Percentiles rank a stretch among this genome's conserved stretches.
These are phyloP conservation scores for Drosophila eohydei DNA, from an alignment of 2,888 invertebrate genomes.

Conservation along the genomic window DNA sequence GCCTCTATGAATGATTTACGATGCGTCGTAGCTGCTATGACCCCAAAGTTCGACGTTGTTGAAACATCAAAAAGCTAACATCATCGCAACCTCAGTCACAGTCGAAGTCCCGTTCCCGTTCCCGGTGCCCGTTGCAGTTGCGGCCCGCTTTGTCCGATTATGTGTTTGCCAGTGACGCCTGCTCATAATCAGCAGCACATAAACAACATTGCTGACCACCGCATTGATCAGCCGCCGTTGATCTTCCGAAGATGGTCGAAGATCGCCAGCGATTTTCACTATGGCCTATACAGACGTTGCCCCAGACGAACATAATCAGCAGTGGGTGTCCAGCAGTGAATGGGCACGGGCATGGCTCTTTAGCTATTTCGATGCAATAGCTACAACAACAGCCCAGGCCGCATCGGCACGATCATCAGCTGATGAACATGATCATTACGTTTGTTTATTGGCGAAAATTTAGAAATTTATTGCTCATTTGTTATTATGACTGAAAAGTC, in stretches of 20 bases:
- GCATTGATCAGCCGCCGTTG: conserved; percentile 61
- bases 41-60: conserved; percentile 78
- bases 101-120: neutral
- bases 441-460: conserved; percentile 80
- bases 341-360: conserved; percentile 37
- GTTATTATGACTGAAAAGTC: conserved; percentile 64
- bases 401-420: conserved; percentile 46
- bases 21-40: conserved; percentile 78
- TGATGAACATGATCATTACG: conserved; percentile 64
- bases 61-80: conserved; percentile 75
- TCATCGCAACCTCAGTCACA: conserved; percentile 35
- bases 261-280: conserved; percentile 56
- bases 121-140: conserved; percentile 15
- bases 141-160: conserved; percentile 42
- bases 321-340: conserved; percentile 72
- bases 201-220: conserved; percentile 74
- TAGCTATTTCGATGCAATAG: conserved; percentile 25
- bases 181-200: conserved; percentile 81
- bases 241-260: conserved; percentile 52
- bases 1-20: conserved; percentile 82
- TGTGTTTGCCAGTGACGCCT: conserved; percentile 72
- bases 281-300: conserved; percentile 57
- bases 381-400: conserved; percentile 8
- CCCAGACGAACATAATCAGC: conserved; percentile 70
- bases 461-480: conserved; percentile 78